Evolutionary conservation across 2,797 vertebrate species (phyloP).

Genomic region (Ctenopoma multispine): DNA sequence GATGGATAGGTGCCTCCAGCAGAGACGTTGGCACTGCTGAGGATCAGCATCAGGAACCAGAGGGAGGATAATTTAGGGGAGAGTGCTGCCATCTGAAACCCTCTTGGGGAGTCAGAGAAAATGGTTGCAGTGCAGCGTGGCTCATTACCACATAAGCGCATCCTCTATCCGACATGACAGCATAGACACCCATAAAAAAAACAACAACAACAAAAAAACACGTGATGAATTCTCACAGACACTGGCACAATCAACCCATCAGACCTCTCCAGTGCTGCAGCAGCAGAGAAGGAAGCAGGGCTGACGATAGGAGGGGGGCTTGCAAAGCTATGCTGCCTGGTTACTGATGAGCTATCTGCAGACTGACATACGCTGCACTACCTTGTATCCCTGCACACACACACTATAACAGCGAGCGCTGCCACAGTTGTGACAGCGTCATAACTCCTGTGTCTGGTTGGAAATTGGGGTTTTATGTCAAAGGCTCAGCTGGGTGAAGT

Average conservation of each 20-base stretch:
- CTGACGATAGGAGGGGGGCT: too few relatives aligned
- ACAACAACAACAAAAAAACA: too few relatives aligned
- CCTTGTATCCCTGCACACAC: conserved; percentile 23
- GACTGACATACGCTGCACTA: conserved; percentile 64
- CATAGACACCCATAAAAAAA: conserved; percentile 39
- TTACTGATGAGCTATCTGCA: conserved; percentile 75
- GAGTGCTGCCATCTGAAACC: conserved; percentile 52
- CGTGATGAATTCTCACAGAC: conserved; percentile 45
- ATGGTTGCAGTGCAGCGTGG: conserved; percentile 45
- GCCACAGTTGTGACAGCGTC: conserved; percentile 63
- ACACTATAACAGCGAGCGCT: conserved; percentile 43
- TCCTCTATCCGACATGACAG: conserved; percentile 68
- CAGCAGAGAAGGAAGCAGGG: too few relatives aligned
- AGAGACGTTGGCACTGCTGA: conserved; percentile 27
- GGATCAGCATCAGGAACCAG: conserved; percentile 26
- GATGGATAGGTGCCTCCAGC: conserved; percentile 48
- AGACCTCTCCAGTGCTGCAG: conserved; percentile 49
- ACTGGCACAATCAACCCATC: conserved; percentile 42
- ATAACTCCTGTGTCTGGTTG: conserved; percentile 60
- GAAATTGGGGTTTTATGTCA: conserved; percentile 66
- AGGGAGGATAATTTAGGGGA: conserved; percentile 46
- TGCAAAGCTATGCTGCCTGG: conserved; percentile 62
- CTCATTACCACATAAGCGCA: conserved; percentile 65
- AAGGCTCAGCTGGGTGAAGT: conserved; percentile 63
- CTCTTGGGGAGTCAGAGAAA: conserved; percentile 52